Evolutionary conservation across 2,888 invertebrate species (phyloP).

Genomic region (Eurytoma adleriae): DNA sequence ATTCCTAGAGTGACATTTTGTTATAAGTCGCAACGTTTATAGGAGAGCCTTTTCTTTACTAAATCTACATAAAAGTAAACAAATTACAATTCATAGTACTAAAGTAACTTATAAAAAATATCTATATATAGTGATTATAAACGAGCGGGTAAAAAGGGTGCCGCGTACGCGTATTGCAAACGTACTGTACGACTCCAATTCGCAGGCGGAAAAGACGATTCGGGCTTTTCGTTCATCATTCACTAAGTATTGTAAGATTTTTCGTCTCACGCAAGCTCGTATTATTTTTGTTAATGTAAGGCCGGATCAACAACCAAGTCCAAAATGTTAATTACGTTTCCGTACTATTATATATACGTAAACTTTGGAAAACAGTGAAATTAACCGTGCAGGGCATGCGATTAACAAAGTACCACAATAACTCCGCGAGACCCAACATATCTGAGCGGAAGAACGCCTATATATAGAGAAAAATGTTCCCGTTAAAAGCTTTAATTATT

Average conservation of each 20-base stretch:
- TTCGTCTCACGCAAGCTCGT: background rate
- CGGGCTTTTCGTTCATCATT: background rate
- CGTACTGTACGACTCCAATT: conserved; percentile 26
- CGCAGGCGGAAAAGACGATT: background rate
- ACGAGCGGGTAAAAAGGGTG: conserved; percentile 15
- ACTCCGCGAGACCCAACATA: conserved; percentile 64
- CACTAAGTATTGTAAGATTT: background rate
- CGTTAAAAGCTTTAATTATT: too few species aligned
- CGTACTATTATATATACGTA: background rate
- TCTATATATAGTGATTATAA: conserved; percentile 40
- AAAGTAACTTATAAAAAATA: conserved; percentile 31
- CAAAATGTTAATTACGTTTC: conserved; percentile 12
- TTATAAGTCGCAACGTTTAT: conserved; percentile 46
- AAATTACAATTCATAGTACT: conserved; percentile 32
- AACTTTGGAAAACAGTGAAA: background rate
- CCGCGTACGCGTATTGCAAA: conserved; percentile 32
- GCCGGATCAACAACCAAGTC: conserved; percentile 4
- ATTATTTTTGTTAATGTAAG: background rate
- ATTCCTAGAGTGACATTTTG: conserved; percentile 49
- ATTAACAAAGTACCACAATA: conserved; percentile 21
- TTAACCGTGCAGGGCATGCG: background rate
- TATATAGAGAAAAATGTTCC: background rate
- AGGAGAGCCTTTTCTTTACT: conserved; percentile 46
- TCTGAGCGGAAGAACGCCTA: conserved; percentile 62
- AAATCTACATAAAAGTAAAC: conserved; percentile 29